A percentile compares a stretch with the other conserved stretches of the same genome.
phyloP scores from a whole-genome alignment of 2,113 vertebrate genomes.

The Zosterops borbonicus region DNA sequence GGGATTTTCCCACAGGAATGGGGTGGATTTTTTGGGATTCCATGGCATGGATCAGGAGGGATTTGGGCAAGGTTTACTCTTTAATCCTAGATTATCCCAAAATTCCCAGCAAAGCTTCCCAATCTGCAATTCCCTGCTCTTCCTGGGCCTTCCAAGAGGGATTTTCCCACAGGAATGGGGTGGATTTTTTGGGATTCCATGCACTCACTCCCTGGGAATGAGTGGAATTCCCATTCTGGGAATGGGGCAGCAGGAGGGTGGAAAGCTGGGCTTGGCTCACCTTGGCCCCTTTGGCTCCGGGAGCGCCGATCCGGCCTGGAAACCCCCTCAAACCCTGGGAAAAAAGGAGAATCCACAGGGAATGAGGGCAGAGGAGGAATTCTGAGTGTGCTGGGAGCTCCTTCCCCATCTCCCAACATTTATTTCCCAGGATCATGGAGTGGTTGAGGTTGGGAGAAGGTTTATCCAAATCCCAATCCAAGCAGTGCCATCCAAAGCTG shows the following conservation, averaged over 20 bases:
- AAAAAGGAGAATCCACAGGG: not conserved
- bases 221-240: not conserved
- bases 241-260: not conserved
- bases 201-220: not conserved
- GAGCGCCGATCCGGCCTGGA: conserved; percentile 73
- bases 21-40: not conserved
- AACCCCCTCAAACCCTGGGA: conserved; percentile 80
- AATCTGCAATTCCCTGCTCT: rapidly evolving
- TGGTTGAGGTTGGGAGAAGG: not conserved
- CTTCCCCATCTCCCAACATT: not conserved
- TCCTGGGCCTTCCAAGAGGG: rapidly evolving
- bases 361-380: not conserved
- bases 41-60: too few relatives aligned
- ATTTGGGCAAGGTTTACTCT: too few relatives aligned
- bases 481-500: not conserved
- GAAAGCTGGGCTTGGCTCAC: conserved; percentile 53
- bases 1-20: not conserved
- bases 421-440: not conserved
- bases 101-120: not conserved
- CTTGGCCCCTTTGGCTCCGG: conserved; percentile 76
- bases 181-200: not conserved
- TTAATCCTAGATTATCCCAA: not conserved
- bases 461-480: not conserved
- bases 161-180: not conserved
- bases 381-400: not conserved